Base-by-base conservation (phyloP, 1,140 invertebrate genomes). In the Solenopsis fugax region DNA sequence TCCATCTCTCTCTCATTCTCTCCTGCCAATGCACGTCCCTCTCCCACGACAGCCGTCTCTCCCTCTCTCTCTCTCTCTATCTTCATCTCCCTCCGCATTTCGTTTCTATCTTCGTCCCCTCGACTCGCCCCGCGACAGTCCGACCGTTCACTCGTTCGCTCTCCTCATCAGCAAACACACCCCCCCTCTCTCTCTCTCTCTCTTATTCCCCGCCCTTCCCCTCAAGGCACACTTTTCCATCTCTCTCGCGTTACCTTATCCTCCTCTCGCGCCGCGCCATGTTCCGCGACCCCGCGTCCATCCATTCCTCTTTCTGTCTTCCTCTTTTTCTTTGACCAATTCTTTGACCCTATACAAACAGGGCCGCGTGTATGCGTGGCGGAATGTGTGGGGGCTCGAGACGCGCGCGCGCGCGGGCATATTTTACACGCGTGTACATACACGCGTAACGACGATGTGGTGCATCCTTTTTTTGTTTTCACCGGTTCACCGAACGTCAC, bases 271-370 rank as follows among this genome's bases (percentile, higher is more conserved):
- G 67, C 50, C 56, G n/a, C 71, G 72, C 77, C 41, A 41, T 86
- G 64, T 87, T 85, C 87, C 75, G 72, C 84, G 16, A 37, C 6
- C 2, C 13, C 50, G 45, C 48, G 72, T 62, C 65, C 72, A 56
- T 58, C 88, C 29, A 37, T 78, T 45, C 45, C n/a, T 48, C 62
- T 50, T 18, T 71, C 50, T 41, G 16, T 86, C 29, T 58, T 16
- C 18, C 54, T 71, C 84, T 69, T 21, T 48, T 34, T 67, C 48
- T 58, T 29, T 58, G 50, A 24, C 58, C 56, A 56, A 90, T 89
- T 87, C 88, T 82, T 87, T 78, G 67, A 90, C 76, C 71, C 88
- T 86, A 60, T 81, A 75, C 73, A 85, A 85, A 85, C 76, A 81
- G 80, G 52, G 24, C 45, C 67, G 88, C 85, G 58, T 72, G 62